phyloP scores from a whole-genome alignment of 1,140 invertebrate species.

The Scaptomyza hsui region DNA sequence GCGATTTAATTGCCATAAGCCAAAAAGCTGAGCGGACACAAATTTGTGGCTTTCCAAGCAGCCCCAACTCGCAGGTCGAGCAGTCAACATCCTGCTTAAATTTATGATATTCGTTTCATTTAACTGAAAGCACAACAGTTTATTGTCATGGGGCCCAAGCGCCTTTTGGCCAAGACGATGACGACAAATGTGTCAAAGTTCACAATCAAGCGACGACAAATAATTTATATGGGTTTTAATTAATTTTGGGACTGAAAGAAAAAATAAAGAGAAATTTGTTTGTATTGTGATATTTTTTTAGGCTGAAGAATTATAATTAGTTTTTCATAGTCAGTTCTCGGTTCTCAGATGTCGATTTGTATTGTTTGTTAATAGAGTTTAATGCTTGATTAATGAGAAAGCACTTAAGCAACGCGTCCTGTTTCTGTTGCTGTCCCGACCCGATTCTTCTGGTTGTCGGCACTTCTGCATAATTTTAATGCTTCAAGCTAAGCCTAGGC shows the following conservation, averaged over 20 bases:
- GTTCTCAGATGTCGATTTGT: slow-evolving; percentile 13
- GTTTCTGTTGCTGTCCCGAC: slow-evolving; percentile 34
- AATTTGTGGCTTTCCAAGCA: slow-evolving; percentile 3
- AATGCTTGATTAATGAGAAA: slow-evolving; percentile 75
- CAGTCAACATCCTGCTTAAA: not conserved
- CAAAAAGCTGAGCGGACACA: slow-evolving; percentile 41
- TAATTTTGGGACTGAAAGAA: slow-evolving; percentile 33
- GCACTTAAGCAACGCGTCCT: slow-evolving; percentile 54
- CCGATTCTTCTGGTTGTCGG: slow-evolving; percentile 42
- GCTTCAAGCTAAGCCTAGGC: slow-evolving; percentile 16
- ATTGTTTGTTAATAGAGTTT: slow-evolving; percentile 60
- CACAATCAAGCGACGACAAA: slow-evolving; percentile 27
- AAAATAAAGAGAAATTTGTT: not conserved
- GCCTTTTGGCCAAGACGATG: slow-evolving; percentile 3
- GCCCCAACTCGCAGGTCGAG: not conserved
- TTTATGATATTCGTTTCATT: slow-evolving; percentile 34
- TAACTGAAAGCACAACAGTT: slow-evolving; percentile 27
- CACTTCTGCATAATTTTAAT: slow-evolving; percentile 58
- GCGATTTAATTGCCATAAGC: slow-evolving; percentile 54
- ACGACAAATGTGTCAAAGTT: slow-evolving; percentile 25
- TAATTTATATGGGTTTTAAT: slow-evolving; percentile 72
- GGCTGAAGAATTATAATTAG: slow-evolving; percentile 3
- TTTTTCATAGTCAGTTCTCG: slow-evolving; percentile 1
- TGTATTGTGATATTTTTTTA: slow-evolving; percentile 18
- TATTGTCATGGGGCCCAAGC: slow-evolving; percentile 16